Percentiles rank a stretch among this genome's conserved stretches.
Evolutionary conservation across 2,797 vertebrate species (phyloP).

Genomic region (Pyrocephalus nanus): DNA sequence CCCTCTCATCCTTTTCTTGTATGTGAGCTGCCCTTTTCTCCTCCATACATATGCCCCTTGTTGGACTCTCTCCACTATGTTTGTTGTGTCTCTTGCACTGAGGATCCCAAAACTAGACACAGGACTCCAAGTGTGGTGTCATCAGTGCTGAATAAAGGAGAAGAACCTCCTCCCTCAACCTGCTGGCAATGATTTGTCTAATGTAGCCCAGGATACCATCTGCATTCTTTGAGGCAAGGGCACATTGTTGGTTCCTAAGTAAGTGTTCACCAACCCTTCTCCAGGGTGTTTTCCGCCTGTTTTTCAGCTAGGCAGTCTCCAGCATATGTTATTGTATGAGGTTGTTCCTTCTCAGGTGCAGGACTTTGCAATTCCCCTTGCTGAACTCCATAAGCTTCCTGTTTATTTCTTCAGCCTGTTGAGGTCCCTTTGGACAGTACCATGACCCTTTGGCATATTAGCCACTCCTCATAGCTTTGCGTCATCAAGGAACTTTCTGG

Average conservation of each 20-base stretch:
- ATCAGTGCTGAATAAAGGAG: not conserved
- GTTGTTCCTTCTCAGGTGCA: not conserved
- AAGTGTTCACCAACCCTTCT: not conserved
- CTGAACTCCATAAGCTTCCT: not conserved
- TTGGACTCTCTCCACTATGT: not conserved
- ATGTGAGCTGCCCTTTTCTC: not conserved
- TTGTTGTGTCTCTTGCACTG: not conserved
- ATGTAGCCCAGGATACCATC: not conserved
- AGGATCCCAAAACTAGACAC: not conserved
- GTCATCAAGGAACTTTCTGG: not conserved
- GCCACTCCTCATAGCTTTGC: not conserved
- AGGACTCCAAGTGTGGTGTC: fast-evolving
- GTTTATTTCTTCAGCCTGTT: not conserved
- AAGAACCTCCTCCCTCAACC: not conserved
- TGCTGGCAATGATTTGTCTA: not conserved
- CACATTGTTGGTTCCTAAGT: not conserved
- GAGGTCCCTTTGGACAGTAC: not conserved
- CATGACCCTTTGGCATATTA: fast-evolving
- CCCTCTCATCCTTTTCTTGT: not conserved
- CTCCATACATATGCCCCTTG: not conserved
- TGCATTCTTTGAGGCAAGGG: not conserved
- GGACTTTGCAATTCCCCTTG: not conserved
- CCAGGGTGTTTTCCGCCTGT: fast-evolving
- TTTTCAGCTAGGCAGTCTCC: not conserved
- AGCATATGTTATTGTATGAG: not conserved